These are phyloP conservation scores for Hapalemur alaotrensis DNA, from an alignment of 2,797 vertebrate species.

Conservation along the genomic window DNA sequence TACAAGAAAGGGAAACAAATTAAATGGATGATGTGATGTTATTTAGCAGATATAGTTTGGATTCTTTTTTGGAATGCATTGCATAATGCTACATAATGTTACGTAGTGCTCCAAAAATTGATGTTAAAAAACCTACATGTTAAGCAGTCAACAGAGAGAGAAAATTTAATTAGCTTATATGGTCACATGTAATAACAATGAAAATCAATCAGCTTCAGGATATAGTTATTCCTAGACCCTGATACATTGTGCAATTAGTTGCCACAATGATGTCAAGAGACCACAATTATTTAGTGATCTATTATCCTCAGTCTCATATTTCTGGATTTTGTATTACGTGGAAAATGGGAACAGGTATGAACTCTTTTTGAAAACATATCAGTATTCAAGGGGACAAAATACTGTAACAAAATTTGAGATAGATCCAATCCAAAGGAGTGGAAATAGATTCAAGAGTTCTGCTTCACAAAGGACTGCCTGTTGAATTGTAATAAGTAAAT, in stretches of 20 bases:
- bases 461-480: not conserved
- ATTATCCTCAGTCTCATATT: not conserved
- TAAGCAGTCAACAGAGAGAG: not conserved
- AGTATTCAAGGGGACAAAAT: not conserved
- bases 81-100: not conserved
- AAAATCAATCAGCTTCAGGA: not conserved
- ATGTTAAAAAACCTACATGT: not conserved
- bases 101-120: not conserved
- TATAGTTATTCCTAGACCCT: not conserved
- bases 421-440: not conserved
- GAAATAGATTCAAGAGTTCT: conserved; percentile 41
- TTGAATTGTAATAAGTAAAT: not conserved
- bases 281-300: not conserved
- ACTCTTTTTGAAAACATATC: not conserved
- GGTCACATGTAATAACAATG: not conserved
- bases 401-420: not conserved
- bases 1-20: not conserved
- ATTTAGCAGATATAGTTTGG: not conserved
- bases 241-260: not conserved
- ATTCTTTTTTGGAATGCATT: not conserved
- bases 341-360: not conserved
- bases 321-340: not conserved
- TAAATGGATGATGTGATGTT: not conserved
- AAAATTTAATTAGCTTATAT: not conserved
- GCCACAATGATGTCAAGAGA: not conserved